A percentile compares a stretch with the other conserved stretches of the same genome.
Conservation (phyloP, 1,140 invertebrate genomes). For the Cotesia glomerata region DNA sequence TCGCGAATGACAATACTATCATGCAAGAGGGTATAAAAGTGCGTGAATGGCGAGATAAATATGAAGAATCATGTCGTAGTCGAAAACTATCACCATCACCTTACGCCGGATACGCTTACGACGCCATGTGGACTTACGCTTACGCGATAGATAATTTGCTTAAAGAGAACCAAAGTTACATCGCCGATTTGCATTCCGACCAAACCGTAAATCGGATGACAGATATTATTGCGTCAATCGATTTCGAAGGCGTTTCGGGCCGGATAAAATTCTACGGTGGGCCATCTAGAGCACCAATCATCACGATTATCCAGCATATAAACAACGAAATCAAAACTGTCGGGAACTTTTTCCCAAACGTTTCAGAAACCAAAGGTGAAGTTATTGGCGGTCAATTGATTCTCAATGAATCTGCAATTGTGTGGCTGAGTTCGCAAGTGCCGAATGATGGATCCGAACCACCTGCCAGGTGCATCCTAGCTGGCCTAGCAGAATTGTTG, state of each 20-base stretch:
- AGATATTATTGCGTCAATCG: conserved; percentile 66
- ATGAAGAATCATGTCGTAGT: conserved; percentile 47
- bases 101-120: conserved; percentile 82
- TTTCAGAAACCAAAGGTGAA: conserved; percentile 50
- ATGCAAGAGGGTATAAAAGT: conserved; percentile 75
- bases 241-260: conserved; percentile 80
- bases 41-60: conserved; percentile 65
- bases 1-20: conserved; percentile 65
- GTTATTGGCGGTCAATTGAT: conserved; percentile 60
- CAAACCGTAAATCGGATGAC: conserved; percentile 61
- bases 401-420: conserved; percentile 66
- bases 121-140: conserved; percentile 86
- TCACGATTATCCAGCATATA: conserved; percentile 77
- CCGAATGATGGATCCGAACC: conserved; percentile 75
- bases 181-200: conserved; percentile 52
- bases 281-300: conserved; percentile 72
- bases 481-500: conserved; percentile 71
- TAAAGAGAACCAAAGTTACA: conserved; percentile 57
- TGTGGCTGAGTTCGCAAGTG: conserved; percentile 69
- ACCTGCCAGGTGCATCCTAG: conserved; percentile 67
- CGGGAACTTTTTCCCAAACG: conserved; percentile 70
- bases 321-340: conserved; percentile 65
- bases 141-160: conserved; percentile 73
- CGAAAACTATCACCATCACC: conserved; percentile 55
- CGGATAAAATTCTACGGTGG: conserved; percentile 72